phyloP scores from a whole-genome alignment of 2,797 vertebrate genomes.

The Diplodus sargus region DNA sequence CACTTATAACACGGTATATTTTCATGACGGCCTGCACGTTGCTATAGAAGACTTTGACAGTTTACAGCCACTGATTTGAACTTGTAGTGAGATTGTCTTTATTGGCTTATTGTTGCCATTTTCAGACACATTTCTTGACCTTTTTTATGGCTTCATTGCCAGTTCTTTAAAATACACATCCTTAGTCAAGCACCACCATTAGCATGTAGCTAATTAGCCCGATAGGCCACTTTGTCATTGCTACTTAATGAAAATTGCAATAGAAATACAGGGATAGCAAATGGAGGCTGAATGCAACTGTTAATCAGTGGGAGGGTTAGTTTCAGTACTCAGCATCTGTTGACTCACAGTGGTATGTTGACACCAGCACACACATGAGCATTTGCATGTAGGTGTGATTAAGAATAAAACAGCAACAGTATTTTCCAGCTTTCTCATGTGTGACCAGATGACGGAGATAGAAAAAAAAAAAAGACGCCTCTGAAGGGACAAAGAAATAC shows the following conservation, averaged over 20 bases:
- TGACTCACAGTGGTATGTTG: not conserved
- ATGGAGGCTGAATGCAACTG: not conserved
- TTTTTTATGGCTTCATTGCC: not conserved
- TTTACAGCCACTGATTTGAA: not conserved
- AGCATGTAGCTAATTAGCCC: not conserved
- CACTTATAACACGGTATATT: not conserved
- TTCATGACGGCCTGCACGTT: not conserved
- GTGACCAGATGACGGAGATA: conserved; percentile 26
- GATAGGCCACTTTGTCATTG: not conserved
- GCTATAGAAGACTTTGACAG: not conserved
- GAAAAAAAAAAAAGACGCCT: not conserved
- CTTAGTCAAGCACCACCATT: not conserved
- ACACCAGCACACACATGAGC: conserved; percentile 3
- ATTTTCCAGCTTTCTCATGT: conserved; percentile 14
- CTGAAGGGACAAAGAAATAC: conserved; percentile 19
- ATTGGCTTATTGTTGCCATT: not conserved
- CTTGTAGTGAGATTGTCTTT: not conserved
- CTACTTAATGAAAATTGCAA: not conserved
- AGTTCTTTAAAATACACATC: not conserved
- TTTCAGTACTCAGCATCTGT: conserved; percentile 28
- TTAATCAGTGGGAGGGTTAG: not conserved
- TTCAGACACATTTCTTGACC: not conserved
- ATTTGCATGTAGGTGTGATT: conserved; percentile 24
- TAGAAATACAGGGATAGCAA: not conserved
- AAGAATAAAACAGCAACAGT: conserved; percentile 10